Evolutionary conservation across 1,140 invertebrate genomes (phyloP).

Genomic region (Drosophila lacertosa): DNA sequence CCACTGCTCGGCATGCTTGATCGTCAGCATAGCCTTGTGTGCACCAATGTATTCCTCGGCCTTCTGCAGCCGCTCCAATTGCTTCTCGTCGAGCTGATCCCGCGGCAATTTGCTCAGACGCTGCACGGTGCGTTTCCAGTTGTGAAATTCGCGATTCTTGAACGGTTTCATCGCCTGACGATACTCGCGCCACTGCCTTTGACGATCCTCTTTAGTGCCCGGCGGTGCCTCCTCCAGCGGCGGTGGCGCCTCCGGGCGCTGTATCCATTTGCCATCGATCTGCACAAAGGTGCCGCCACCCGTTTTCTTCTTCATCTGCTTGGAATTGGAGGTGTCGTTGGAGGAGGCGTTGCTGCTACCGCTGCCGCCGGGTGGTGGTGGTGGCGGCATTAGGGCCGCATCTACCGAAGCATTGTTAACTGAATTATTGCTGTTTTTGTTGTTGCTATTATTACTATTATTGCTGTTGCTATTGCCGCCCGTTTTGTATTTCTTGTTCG

Average conservation of each 20-base stretch:
- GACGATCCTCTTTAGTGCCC: conserved; percentile 69
- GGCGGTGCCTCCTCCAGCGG: conserved; percentile 60
- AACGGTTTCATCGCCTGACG: conserved; percentile 78
- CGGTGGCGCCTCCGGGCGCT: conserved; percentile 62
- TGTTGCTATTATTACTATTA: conserved; percentile 16
- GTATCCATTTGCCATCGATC: conserved; percentile 66
- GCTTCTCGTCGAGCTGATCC: conserved; percentile 65
- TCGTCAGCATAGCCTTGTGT: conserved; percentile 73
- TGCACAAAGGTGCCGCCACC: conserved; percentile 58
- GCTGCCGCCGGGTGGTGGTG: conserved; percentile 32
- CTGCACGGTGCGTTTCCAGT: conserved; percentile 72
- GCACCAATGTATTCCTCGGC: conserved; percentile 69
- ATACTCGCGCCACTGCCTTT: conserved; percentile 73
- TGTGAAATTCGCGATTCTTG: conserved; percentile 78
- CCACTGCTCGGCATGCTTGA: conserved; percentile 73
- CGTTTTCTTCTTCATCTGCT: conserved; percentile 58
- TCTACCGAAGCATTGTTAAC: conserved; percentile 19
- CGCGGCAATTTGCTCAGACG: conserved; percentile 68
- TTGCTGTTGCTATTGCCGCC: conserved; percentile 27
- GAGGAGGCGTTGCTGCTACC: background rate
- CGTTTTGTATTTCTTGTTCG: conserved; percentile 52
- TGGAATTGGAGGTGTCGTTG: background rate
- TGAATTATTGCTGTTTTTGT: conserved; percentile 16
- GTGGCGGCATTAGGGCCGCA: conserved; percentile 63
- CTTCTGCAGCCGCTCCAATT: conserved; percentile 56